Percentiles rank a stretch among this genome's conserved stretches.
Conservation (phyloP, 2,797 vertebrate species). For the Morelia viridis region DNA sequence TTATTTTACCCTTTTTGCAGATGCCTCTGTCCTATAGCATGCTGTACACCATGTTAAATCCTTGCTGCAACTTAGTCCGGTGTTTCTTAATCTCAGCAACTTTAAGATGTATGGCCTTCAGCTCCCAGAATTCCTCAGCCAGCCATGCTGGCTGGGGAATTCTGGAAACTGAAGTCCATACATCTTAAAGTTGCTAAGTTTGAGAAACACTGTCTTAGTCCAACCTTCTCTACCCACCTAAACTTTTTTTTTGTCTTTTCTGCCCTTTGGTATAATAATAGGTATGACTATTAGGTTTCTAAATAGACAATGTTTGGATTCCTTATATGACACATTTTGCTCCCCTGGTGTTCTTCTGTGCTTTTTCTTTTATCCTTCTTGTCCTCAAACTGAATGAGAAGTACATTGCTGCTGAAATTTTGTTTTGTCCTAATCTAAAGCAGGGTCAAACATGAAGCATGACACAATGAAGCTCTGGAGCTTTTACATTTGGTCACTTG, state of each 20-base stretch:
- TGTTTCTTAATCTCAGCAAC: not conserved
- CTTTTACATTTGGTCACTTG: conserved; percentile 18
- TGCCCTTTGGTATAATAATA: too few relatives aligned
- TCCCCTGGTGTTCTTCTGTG: not conserved
- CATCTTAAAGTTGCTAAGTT: not conserved
- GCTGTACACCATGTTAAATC: not conserved
- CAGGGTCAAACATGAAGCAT: conserved; percentile 5
- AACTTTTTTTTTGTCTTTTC: not conserved
- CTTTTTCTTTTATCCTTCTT: not conserved
- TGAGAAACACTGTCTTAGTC: not conserved
- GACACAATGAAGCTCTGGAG: conserved; percentile 9
- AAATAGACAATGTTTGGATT: not conserved
- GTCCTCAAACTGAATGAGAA: conserved; percentile 11
- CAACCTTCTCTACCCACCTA: not conserved
- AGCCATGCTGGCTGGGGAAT: not conserved
- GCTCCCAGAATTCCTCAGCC: not conserved
- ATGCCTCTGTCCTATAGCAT: not conserved
- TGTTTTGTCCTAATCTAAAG: conserved; percentile 22
- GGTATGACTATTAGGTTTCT: too few relatives aligned
- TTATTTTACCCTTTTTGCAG: not conserved
- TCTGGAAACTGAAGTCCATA: not conserved
- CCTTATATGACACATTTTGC: not conserved
- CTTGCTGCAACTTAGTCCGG: not conserved
- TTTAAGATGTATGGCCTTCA: not conserved
- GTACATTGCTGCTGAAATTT: conserved; percentile 16